Percentiles rank a stretch among this genome's conserved stretches.
Conservation (phyloP, 2,888 invertebrate genomes). For the Scrobipalpa costella region DNA sequence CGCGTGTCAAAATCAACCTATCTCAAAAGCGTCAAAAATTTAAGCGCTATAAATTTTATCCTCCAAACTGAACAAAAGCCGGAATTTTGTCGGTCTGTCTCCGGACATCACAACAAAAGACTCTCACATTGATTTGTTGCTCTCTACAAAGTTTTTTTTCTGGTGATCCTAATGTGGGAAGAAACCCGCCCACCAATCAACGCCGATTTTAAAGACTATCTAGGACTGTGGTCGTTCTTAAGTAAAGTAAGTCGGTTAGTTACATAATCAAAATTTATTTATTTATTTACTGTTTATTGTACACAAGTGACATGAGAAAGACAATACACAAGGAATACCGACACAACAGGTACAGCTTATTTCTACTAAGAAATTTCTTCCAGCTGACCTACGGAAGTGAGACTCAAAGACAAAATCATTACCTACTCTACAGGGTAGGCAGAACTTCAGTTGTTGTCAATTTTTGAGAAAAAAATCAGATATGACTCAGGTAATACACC, state of each 20-base stretch:
- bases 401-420: no score
- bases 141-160: conserved; percentile 18
- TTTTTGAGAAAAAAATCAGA: no score
- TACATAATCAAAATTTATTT: no score
- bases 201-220: conserved; percentile 27
- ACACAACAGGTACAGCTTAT: no score
- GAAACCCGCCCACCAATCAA: conserved; percentile 29
- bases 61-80: background rate
- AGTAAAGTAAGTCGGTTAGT: background rate
- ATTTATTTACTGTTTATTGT: no score
- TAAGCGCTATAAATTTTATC: conserved; percentile 10
- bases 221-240: background rate
- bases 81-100: conserved; percentile 22
- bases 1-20: background rate
- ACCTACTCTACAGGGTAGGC: no score
- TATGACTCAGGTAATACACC: no score
- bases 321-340: no score
- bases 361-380: no score
- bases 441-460: no score
- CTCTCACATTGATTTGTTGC: conserved; percentile 31
- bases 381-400: no score
- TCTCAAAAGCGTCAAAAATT: conserved; percentile 2
- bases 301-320: no score
- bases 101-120: conserved; percentile 23
- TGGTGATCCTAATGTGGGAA: conserved; percentile 32